Percentiles rank a stretch among this genome's conserved stretches.
Evolutionary conservation across 2,888 invertebrate species (phyloP).

Genomic region (Eristalis pertinax): DNA sequence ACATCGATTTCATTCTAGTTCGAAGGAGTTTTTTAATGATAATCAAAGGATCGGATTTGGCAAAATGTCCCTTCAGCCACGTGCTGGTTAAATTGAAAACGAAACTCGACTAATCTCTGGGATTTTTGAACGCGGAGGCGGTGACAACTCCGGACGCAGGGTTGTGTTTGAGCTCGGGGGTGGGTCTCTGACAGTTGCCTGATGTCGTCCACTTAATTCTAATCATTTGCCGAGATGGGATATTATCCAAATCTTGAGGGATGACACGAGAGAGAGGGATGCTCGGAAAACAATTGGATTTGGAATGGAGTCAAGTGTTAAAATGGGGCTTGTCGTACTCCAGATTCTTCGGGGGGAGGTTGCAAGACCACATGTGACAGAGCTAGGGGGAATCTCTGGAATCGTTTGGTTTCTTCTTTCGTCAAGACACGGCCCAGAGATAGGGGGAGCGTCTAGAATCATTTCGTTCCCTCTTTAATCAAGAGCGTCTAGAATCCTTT

Average conservation of each 20-base stretch:
- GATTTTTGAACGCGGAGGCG: conserved; percentile 32
- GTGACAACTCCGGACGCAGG: conserved; percentile 24
- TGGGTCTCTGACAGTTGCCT: conserved; percentile 39
- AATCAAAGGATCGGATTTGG: conserved; percentile 21
- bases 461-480: no score
- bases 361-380: background rate
- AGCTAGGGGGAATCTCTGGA: no score
- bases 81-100: conserved; percentile 55
- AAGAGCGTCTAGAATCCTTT: no score
- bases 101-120: conserved; percentile 42
- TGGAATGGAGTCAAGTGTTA: background rate
- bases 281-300: conserved; percentile 40
- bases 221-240: conserved; percentile 36
- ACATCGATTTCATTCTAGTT: conserved; percentile 51
- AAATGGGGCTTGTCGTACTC: background rate
- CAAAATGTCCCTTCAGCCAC: conserved; percentile 25
- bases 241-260: background rate
- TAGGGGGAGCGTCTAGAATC: no score
- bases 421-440: no score
- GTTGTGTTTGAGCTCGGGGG: background rate
- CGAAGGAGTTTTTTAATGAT: conserved; percentile 44
- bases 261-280: conserved; percentile 11
- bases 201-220: conserved; percentile 45
- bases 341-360: background rate
- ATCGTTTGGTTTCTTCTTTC: no score